phyloP scores from a whole-genome alignment of 37 sponge, comb jelly and placozoan genomes.

The Petrosia ficiformis region DNA sequence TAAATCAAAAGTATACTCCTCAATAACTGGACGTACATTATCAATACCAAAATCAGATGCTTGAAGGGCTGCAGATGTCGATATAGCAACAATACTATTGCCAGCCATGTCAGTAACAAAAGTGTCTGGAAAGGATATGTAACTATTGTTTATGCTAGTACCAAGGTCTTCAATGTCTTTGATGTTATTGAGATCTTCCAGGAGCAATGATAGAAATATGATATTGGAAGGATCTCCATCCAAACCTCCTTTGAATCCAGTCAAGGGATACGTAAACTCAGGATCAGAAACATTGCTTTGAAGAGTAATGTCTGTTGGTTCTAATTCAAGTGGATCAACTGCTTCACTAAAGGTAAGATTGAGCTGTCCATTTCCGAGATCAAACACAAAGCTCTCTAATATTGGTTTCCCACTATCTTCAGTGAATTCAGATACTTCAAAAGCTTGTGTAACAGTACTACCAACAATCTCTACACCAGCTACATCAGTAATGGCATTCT shows the following conservation, averaged over 20 bases:
- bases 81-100: slow-evolving; percentile 58
- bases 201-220: slow-evolving; percentile 30
- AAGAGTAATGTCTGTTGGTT: slow-evolving; percentile 41
- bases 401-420: slow-evolving; percentile 55
- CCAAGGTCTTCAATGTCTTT: slow-evolving; percentile 68
- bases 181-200: slow-evolving; percentile 72
- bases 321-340: slow-evolving; percentile 51
- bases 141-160: slow-evolving; percentile 59
- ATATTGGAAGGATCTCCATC: slow-evolving; percentile 19
- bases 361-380: slow-evolving; percentile 60
- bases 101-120: slow-evolving; percentile 58
- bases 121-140: slow-evolving; percentile 47
- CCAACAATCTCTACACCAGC: slow-evolving; percentile 75
- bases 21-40: slow-evolving; percentile 47
- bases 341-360: slow-evolving; percentile 74
- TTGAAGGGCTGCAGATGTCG: slow-evolving; percentile 43
- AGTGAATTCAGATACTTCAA: slow-evolving; percentile 25
- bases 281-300: slow-evolving; percentile 55
- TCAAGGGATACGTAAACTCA: slow-evolving; percentile 33
- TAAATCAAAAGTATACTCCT: slow-evolving; percentile 62
- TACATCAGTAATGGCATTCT: slow-evolving; percentile 75
- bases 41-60: slow-evolving; percentile 60
- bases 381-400: slow-evolving; percentile 58
- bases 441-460: slow-evolving; percentile 50
- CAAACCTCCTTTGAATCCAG: slow-evolving; percentile 12